A percentile compares a stretch with the other conserved stretches of the same genome.
Evolutionary conservation across 2,888 invertebrate species (phyloP).

Genomic region (Morpho deidamia): DNA sequence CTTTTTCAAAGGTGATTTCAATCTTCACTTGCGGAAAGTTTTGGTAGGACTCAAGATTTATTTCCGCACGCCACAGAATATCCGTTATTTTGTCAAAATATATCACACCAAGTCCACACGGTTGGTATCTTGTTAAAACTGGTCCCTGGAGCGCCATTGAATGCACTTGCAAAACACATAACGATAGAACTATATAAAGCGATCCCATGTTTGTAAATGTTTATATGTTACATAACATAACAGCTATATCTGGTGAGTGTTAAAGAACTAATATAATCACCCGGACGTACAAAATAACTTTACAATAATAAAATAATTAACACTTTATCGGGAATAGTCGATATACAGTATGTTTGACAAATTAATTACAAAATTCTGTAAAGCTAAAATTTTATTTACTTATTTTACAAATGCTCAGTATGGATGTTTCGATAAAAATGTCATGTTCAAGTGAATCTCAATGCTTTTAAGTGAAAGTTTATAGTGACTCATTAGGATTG

Average conservation of each 20-base stretch:
- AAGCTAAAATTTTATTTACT: not conserved
- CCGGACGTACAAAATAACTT: not conserved
- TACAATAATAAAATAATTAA: not conserved
- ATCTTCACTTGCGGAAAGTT: slow-evolving; percentile 39
- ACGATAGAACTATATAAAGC: slow-evolving; percentile 25
- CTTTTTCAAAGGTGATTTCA: slow-evolving; percentile 45
- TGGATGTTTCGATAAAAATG: slow-evolving; percentile 8
- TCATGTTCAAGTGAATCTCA: slow-evolving; percentile 8
- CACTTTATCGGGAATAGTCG: not conserved
- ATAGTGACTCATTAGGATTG: slow-evolving; percentile 43
- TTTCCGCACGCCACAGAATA: slow-evolving; percentile 46
- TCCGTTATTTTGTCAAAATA: slow-evolving; percentile 51
- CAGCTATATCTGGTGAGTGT: slow-evolving; percentile 8
- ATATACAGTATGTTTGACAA: slow-evolving; percentile 17
- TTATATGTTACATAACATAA: slow-evolving; percentile 1
- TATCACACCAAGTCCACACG: slow-evolving; percentile 57
- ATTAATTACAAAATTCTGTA: not conserved
- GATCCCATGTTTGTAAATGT: slow-evolving; percentile 17
- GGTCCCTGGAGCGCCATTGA: slow-evolving; percentile 53
- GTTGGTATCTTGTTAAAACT: slow-evolving; percentile 52
- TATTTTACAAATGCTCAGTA: not conserved
- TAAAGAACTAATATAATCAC: not conserved
- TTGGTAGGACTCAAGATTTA: slow-evolving; percentile 50
- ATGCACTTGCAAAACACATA: slow-evolving; percentile 31
- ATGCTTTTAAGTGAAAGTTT: slow-evolving; percentile 52